Base-by-base conservation (phyloP, 37 sponge, comb jelly and placozoan species). In the Bolinopsis microptera region DNA sequence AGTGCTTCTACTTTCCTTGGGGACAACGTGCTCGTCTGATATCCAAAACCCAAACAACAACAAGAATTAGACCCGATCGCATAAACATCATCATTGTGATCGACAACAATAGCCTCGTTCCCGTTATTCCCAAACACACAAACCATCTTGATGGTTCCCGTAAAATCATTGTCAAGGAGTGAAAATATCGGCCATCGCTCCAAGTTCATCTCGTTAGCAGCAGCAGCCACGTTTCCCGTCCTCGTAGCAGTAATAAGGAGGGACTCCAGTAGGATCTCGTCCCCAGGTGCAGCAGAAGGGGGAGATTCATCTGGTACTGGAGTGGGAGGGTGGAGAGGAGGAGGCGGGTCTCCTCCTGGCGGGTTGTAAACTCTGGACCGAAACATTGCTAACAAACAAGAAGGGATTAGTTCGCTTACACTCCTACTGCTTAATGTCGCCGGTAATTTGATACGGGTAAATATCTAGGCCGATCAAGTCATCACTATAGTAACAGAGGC, bases 101-200 rank as follows among this genome's bases (percentile, higher is more conserved):
- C 94, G 24, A 97, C 95, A 0, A 96, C 68, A 35, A 97, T 69
- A 0, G 97, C 97, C 69, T 97, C 96, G 48, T 97, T 96, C 22
- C 96, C 97, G 37, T 95, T 93, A 0, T 93, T 76, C 0, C 96
- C 97, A 93, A 95, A 97, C 77, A 97, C 97, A 72, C 94, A 94
- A 0, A 93, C 90, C 90, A 86, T 86, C 61, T 86, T 86, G 90
- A 86, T 86, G 36, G 90, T 86, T 13, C 90, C 90, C 0, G 90
- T 41, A 39, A 97, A 97, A 27, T 83, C 92, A 36, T 72, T 34
- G 0, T 96, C 94, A 8, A 95, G 94, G 3, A 97, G 94, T 27
- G 95, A 94, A 83, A 97, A 95, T 0, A 96, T 94, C 13, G 96
- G 96, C 97, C 97, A 97, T 26, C 93, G 32, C 35, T 74, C 83